These are phyloP conservation scores for Hypsopygia costalis DNA, from an alignment of 2,888 invertebrate species.

Conservation along the genomic window DNA sequence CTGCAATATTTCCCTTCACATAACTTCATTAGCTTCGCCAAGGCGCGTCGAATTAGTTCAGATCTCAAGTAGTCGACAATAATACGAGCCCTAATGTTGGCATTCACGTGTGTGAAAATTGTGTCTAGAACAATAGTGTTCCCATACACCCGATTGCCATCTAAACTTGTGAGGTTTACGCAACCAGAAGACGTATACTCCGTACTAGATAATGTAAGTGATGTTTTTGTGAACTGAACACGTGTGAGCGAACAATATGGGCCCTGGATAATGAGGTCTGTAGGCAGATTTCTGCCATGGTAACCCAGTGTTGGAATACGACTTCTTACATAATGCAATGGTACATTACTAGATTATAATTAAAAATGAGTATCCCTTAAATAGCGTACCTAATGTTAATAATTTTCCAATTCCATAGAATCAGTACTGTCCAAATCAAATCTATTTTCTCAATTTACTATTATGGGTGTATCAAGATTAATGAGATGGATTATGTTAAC, in stretches of 20 bases:
- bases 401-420: too few relatives aligned
- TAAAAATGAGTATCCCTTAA: too few relatives aligned
- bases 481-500: too few relatives aligned
- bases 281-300: conserved; percentile 27
- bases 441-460: too few relatives aligned
- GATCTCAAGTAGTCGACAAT: conserved; percentile 47
- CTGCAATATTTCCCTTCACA: conserved; percentile 9
- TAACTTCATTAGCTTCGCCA: conserved; percentile 20
- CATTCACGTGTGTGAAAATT: conserved; percentile 69
- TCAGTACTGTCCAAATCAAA: too few relatives aligned
- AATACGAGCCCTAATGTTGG: conserved; percentile 43
- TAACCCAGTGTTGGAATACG: background rate
- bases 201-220: conserved; percentile 60
- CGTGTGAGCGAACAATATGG: conserved; percentile 69
- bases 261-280: conserved; percentile 40
- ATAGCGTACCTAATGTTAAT: too few relatives aligned
- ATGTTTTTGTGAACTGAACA: conserved; percentile 58
- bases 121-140: conserved; percentile 51
- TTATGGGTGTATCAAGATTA: too few relatives aligned
- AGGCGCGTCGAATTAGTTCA: conserved; percentile 41
- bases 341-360: too few relatives aligned
- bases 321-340: too few relatives aligned
- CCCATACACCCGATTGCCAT: conserved; percentile 70
- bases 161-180: conserved; percentile 68
- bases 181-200: conserved; percentile 62